Evolutionary conservation across 2,888 invertebrate genomes (phyloP).

Genomic region (Ctena decussata): DNA sequence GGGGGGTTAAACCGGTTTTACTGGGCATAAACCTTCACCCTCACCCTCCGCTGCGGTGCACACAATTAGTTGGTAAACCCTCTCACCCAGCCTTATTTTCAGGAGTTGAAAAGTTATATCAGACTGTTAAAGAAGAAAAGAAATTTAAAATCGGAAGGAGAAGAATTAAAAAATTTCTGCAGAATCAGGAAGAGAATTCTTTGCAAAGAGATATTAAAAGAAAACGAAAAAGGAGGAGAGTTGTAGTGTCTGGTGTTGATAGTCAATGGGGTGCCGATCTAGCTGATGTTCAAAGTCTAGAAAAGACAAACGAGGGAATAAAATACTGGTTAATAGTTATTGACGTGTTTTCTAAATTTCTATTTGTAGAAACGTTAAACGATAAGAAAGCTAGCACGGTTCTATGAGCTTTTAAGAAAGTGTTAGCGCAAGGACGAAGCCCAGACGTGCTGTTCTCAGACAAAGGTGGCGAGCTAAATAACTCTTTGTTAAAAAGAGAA

Average conservation of each 20-base stretch:
- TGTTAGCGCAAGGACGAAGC: constrained; percentile 4
- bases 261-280: constrained; percentile 46
- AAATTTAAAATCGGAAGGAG: not conserved
- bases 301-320: constrained; percentile 29
- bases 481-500: constrained; percentile 7
- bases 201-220: constrained; percentile 24
- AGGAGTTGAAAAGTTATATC: not conserved
- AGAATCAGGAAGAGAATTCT: constrained; percentile 28
- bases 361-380: constrained; percentile 36
- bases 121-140: not conserved
- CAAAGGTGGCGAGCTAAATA: constrained; percentile 40
- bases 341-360: constrained; percentile 44
- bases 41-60: no score
- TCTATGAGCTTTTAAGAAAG: constrained; percentile 10
- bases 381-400: constrained; percentile 27
- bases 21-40: no score
- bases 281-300: constrained; percentile 22
- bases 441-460: constrained; percentile 33
- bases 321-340: constrained; percentile 31
- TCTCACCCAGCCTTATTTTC: not conserved
- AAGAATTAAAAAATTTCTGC: constrained; percentile 28
- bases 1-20: no score
- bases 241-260: constrained; percentile 33
- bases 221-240: constrained; percentile 37
- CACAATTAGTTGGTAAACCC: no score